Percentiles rank a stretch among this genome's conserved stretches.
Conservation (phyloP, 2,113 vertebrate genomes). For the Neolamprologus variostigma region DNA sequence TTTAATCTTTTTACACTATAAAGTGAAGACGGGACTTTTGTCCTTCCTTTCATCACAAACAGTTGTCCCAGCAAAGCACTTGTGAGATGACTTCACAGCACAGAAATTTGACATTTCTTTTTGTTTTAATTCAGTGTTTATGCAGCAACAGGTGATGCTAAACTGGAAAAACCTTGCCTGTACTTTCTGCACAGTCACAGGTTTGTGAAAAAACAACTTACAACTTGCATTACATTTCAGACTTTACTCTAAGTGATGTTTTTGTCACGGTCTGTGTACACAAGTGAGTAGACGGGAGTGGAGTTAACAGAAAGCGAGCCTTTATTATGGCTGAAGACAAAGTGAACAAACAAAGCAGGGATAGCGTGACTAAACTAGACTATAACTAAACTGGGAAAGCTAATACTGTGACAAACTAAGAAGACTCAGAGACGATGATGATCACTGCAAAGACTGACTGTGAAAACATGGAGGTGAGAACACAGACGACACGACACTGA, state of each 20-base stretch:
- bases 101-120: background rate
- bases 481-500: no score
- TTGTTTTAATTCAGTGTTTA: background rate
- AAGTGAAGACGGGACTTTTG: background rate
- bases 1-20: background rate
- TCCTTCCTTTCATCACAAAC: background rate
- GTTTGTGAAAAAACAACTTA: background rate
- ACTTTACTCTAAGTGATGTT: background rate
- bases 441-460: no score
- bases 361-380: no score
- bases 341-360: no score
- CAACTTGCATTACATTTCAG: background rate
- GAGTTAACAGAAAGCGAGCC: no score
- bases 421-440: no score
- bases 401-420: no score
- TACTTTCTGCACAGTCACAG: background rate
- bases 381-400: no score
- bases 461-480: no score
- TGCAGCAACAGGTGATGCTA: background rate
- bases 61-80: background rate
- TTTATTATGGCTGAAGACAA: no score
- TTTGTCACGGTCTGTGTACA: no score
- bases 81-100: background rate
- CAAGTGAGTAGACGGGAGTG: no score
- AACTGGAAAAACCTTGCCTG: background rate